These are phyloP conservation scores for Okamejei kenojei DNA, from an alignment of 2,797 vertebrate species.

Conservation along the genomic window DNA sequence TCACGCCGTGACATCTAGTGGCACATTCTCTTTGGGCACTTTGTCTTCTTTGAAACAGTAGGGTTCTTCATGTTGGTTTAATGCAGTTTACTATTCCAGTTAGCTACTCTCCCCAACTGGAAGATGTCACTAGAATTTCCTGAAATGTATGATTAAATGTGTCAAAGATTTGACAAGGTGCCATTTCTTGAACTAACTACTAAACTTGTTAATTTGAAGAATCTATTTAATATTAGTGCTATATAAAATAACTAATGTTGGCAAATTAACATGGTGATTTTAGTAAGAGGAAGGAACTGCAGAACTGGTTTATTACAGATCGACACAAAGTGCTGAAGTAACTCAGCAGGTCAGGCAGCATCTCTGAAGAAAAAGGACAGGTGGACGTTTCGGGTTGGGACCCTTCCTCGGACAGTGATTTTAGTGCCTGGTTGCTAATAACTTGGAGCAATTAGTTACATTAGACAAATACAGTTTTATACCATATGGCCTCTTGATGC, in stretches of 20 bases:
- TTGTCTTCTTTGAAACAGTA: constrained; percentile 29
- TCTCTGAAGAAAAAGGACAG: too few relatives aligned
- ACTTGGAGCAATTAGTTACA: background rate
- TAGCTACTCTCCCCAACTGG: background rate
- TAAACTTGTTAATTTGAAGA: background rate
- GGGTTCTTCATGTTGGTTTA: background rate
- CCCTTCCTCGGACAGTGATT: too few relatives aligned
- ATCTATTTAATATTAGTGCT: background rate
- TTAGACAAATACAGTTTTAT: too few relatives aligned
- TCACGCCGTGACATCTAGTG: constrained; percentile 29
- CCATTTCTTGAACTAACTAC: background rate
- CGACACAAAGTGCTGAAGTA: too few relatives aligned
- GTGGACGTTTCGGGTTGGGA: too few relatives aligned
- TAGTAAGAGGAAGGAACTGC: background rate
- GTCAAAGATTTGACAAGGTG: background rate
- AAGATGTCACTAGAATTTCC: background rate
- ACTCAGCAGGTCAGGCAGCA: too few relatives aligned
- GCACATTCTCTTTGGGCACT: constrained; percentile 32
- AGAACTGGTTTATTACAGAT: too few relatives aligned
- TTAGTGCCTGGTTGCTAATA: background rate
- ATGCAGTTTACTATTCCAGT: background rate
- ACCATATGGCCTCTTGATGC: too few relatives aligned
- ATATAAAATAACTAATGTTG: background rate
- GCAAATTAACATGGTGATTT: background rate
- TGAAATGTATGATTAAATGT: background rate